A percentile compares a stretch with the other conserved stretches of the same genome.
Evolutionary conservation across 2,113 vertebrate species (phyloP).

Genomic region (Hucho hucho): DNA sequence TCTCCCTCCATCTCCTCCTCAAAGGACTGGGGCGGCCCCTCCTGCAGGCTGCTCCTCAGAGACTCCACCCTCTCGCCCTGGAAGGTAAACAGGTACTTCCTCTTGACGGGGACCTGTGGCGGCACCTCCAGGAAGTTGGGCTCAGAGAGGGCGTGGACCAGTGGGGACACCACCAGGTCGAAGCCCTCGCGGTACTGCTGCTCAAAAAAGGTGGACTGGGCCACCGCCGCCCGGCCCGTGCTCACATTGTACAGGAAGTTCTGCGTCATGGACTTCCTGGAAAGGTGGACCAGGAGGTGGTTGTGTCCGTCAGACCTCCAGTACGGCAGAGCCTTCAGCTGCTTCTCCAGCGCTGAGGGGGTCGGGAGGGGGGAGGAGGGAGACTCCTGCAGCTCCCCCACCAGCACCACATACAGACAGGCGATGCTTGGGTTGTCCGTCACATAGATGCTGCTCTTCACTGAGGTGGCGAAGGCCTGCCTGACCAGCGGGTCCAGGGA

Average conservation of each 20-base stretch:
- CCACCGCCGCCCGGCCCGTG: constrained; percentile 90
- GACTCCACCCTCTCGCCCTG: constrained; percentile 97
- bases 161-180: constrained; percentile 88
- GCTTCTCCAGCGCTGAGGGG: constrained; percentile 88
- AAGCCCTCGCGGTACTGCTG: constrained; percentile 92
- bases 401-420: constrained; percentile 90
- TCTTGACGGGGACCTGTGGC: constrained; percentile 94
- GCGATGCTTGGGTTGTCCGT: constrained; percentile 92
- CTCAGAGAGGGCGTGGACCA: constrained; percentile 94
- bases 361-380: constrained; percentile 58
- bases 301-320: constrained; percentile 97
- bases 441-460: constrained; percentile 87
- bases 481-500: constrained; percentile 90
- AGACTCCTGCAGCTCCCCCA: constrained; percentile 90
- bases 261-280: constrained; percentile 87
- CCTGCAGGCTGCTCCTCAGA: constrained; percentile 87
- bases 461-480: constrained; percentile 88
- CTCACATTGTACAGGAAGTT: constrained; percentile 94
- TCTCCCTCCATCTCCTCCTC: constrained; percentile 96
- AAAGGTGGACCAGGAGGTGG: constrained; percentile 90
- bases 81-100: constrained; percentile 97
- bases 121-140: constrained; percentile 97
- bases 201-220: constrained; percentile 94
- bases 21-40: constrained; percentile 89
- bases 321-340: constrained; percentile 86